Evolutionary conservation across 2,888 invertebrate genomes (phyloP).

Genomic region (Phragmatobia fuliginosa): DNA sequence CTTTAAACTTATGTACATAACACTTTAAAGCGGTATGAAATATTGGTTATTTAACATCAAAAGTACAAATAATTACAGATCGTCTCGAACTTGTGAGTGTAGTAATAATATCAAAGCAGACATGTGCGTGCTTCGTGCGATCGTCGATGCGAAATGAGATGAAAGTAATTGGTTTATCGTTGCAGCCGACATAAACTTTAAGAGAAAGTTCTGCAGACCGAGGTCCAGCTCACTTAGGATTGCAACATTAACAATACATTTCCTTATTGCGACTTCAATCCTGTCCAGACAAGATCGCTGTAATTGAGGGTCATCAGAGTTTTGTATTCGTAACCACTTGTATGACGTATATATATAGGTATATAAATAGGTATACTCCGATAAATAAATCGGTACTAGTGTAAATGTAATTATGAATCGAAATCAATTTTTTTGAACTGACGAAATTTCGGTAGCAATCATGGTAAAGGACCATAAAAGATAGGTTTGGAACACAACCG

Average conservation of each 20-base stretch:
- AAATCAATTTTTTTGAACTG: not conserved
- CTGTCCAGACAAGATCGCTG: slow-evolving; percentile 55
- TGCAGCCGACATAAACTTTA: slow-evolving; percentile 44
- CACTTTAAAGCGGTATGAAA: not conserved
- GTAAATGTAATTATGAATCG: not conserved
- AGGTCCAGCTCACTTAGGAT: slow-evolving; percentile 48
- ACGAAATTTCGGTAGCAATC: too few relatives aligned
- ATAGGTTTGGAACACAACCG: not conserved
- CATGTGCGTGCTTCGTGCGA: slow-evolving; percentile 25
- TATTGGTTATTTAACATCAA: too few relatives aligned
- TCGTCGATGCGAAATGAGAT: slow-evolving; percentile 43
- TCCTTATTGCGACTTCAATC: slow-evolving; percentile 54
- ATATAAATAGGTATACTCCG: not conserved
- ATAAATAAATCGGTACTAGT: not conserved
- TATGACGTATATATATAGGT: not conserved
- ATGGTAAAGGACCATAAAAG: not conserved
- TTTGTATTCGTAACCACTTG: slow-evolving; percentile 33
- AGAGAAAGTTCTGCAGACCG: slow-evolving; percentile 57
- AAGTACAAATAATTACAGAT: slow-evolving; percentile 35
- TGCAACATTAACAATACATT: slow-evolving; percentile 58
- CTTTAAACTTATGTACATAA: not conserved
- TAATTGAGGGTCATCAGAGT: slow-evolving; percentile 42
- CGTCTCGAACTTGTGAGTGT: slow-evolving; percentile 23
- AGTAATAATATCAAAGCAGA: slow-evolving; percentile 27
- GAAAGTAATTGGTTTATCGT: slow-evolving; percentile 47